Conservation (phyloP, 2,113 vertebrate genomes). For the Grammomys dolichurus region DNA sequence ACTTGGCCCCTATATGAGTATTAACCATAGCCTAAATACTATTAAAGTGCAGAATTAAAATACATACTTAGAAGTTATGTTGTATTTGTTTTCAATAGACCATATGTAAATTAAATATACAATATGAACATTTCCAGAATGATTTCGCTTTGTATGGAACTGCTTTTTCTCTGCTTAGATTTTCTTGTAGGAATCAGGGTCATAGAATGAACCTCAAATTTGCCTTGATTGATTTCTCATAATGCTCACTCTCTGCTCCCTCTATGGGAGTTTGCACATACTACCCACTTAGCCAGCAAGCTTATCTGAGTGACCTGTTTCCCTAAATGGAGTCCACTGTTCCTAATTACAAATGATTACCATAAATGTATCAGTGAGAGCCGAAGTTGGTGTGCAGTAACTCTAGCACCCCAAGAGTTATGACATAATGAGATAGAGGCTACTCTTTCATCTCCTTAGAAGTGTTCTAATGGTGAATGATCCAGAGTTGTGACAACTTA, state of each 20-base stretch:
- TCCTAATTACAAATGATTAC: neutral
- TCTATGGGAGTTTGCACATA: neutral
- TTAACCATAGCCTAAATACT: neutral
- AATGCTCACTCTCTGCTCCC: neutral
- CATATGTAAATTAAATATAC: neutral
- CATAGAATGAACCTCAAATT: neutral
- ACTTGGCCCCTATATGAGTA: neutral
- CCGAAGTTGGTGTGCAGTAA: neutral
- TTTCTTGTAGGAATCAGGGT: neutral
- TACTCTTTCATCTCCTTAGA: neutral
- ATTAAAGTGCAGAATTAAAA: neutral
- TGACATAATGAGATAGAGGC: neutral
- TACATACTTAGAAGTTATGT: neutral
- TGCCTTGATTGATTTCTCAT: neutral
- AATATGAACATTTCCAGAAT: neutral
- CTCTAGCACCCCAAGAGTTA: neutral
- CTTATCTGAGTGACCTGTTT: neutral
- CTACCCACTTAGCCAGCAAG: neutral
- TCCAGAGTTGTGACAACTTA: neutral
- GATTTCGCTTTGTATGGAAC: neutral
- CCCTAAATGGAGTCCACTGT: neutral
- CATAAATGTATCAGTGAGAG: neutral
- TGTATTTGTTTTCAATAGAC: neutral
- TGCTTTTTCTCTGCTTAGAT: neutral
- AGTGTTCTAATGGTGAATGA: neutral